Evolutionary conservation across 2,797 vertebrate species (phyloP), one percentile per base, ranked within the genome.

Genomic region (Holocentrus rufus): DNA sequence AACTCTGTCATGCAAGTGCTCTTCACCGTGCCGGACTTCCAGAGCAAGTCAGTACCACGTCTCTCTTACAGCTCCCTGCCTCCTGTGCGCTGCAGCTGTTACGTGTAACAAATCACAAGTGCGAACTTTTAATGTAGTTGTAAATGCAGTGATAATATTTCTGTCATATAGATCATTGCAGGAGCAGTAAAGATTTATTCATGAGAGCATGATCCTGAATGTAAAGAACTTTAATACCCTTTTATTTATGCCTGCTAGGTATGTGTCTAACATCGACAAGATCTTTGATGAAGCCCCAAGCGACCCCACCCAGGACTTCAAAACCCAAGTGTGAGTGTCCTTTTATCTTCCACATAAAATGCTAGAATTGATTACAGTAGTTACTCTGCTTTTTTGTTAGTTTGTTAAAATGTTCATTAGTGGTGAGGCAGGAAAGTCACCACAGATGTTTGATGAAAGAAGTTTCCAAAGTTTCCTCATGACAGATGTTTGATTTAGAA

Each of bases 1-100:
- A 99, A 99, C 91, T 99, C 98, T 2, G 98, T 98, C 92, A 96
- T 99, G 95, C 98, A 99, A 95, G 98, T 99, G 93, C 94, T 99
- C 90, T 99, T 99, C 95, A 99, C 96, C 86, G 94, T 99, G 85
- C 96, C 98, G 13, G 97, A 99, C 92, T 99, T 99, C 93, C 95
- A 97, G 93, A 96, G 92, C 93, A 99, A 97, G 98, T 99, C 4
- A 92, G 89, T 92, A 69, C 53, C 49, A 30, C 25, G 13, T 18
- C 23, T 31, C 22, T 34, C 20, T 64, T 14, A 13, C 7, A 27
- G 1, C 36, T 20, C 2, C 3, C 11, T 42, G 25, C 15, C 15
- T 56, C 7, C 10, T n/a, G 5, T 68, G 7, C 17, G 14, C 20
- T 4, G 10, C 6, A 22, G 53, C 42, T 49, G 20, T 58, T 42